Evolutionary conservation across 2,888 invertebrate genomes (phyloP), one percentile per base, ranked within the genome.

Genomic region (Lamproptera curius): DNA sequence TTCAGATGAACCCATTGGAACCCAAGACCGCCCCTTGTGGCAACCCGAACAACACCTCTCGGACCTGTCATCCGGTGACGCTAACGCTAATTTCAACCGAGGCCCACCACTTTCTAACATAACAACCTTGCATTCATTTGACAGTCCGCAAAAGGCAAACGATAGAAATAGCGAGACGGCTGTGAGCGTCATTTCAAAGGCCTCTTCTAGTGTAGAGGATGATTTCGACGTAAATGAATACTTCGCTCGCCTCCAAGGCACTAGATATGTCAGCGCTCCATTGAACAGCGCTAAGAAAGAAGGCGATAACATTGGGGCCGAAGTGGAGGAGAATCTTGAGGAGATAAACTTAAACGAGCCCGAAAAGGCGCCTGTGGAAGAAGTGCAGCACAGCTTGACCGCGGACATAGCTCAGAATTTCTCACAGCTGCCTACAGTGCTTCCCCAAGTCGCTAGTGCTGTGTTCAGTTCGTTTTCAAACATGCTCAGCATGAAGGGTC

Each of bases 381-480:
- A 70, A 6, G 53, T 62, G 0, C 78, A 74, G 39, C 79, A 85
- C 4, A 83, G 88, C 57, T 35, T 88, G 1, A 84, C 87, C 0
- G 76, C 88, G 0, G 88, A 88, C 61, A 81, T 88, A n/a, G 88
- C 88, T 0, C 87, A 88, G 64, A 88, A 88, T 47, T 84, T 88
- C 36, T 90, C 91, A 0, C 91, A 91, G 26, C 61, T 91, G 17
- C 91, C 91, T 0, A 80, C 89, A 0, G 90, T 91, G 0, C 55
- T 91, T 51, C 91, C 91, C 0, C 88, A 90, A 43, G 89, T 91
- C 2, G 90, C 92, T 0, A 90, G 91, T 38, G 91, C 90, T 8
- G 91, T 92, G 0, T 90, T 92, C 54, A 91, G 90, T 23, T 91
- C 92, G 0, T 90, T 90, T 55, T 89, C 90, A 0, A 90, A 79